A percentile compares a stretch with the other conserved stretches of the same genome.
Evolutionary conservation across 2,888 invertebrate genomes (phyloP).

Genomic region (Drosophila cognata): DNA sequence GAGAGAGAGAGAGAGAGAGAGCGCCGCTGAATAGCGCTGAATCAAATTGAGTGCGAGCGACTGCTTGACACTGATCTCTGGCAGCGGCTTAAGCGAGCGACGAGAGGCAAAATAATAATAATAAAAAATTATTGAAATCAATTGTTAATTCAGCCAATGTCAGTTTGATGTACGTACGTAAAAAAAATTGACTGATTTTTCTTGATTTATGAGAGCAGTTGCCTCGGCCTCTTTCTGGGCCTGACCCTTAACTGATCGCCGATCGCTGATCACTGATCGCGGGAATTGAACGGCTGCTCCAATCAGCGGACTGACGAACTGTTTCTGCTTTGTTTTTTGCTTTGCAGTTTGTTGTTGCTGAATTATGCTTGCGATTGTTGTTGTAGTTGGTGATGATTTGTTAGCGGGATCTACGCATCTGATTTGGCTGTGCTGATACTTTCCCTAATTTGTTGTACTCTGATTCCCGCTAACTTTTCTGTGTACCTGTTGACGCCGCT

Average conservation of each 20-base stretch:
- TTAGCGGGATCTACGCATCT: conserved; percentile 66
- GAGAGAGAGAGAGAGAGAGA: conserved; percentile 9
- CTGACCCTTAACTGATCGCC: conserved; percentile 28
- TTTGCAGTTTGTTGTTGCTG: conserved; percentile 36
- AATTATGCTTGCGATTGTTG: conserved; percentile 33
- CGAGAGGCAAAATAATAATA: conserved; percentile 65
- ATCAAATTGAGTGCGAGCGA: conserved; percentile 42
- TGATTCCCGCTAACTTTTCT: conserved; percentile 42
- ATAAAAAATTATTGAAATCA: conserved; percentile 81
- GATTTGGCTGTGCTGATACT: conserved; percentile 57
- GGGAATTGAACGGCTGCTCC: conserved; percentile 53
- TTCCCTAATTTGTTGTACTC: conserved; percentile 56
- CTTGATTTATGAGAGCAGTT: conserved; percentile 76
- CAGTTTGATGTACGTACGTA: conserved; percentile 69
- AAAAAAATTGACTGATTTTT: conserved; percentile 78
- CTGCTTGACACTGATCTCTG: conserved; percentile 37
- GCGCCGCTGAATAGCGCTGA: conserved; percentile 48
- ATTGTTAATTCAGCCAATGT: conserved; percentile 81
- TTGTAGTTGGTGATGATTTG: conserved; percentile 45
- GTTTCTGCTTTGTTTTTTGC: conserved; percentile 24
- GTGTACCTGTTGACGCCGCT: conserved; percentile 72
- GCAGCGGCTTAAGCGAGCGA: conserved; percentile 49
- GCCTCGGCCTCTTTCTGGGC: conserved; percentile 17
- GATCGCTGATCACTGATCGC: conserved; percentile 43
- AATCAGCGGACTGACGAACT: conserved; percentile 50